A percentile compares a stretch with the other conserved stretches of the same genome.
phyloP scores from a whole-genome alignment of 2,888 invertebrate species.

The Parascotia fuliginaria region DNA sequence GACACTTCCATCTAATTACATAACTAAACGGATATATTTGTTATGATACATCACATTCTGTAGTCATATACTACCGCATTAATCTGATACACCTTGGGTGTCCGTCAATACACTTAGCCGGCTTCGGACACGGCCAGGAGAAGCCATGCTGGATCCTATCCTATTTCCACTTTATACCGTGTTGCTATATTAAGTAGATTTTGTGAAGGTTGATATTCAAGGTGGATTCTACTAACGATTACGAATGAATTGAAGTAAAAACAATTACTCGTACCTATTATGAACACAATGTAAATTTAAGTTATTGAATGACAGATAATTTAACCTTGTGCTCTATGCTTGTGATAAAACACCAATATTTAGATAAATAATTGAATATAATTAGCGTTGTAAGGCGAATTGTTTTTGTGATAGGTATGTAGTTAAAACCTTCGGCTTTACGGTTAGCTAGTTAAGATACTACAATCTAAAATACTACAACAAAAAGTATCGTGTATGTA shows the following conservation, averaged over 20 bases:
- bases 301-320: no score
- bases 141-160: constrained; percentile 65
- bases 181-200: constrained; percentile 39
- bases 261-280: no score
- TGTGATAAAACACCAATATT: background rate
- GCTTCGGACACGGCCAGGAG: constrained; percentile 64
- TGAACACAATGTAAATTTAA: no score
- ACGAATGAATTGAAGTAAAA: no score
- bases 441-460: background rate
- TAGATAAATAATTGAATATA: background rate
- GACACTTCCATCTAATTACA: background rate
- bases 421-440: background rate
- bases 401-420: background rate
- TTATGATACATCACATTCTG: constrained; percentile 13
- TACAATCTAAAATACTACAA: no score
- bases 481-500: background rate
- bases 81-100: constrained; percentile 62
- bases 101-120: constrained; percentile 57
- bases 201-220: background rate
- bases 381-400: background rate
- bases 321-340: no score
- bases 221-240: no score
- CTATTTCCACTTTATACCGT: constrained; percentile 55
- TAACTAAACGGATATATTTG: constrained; percentile 1
- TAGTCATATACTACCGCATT: constrained; percentile 44